Evolutionary conservation across 2,888 invertebrate species (phyloP).

Genomic region (Hipparchia sbordonii): DNA sequence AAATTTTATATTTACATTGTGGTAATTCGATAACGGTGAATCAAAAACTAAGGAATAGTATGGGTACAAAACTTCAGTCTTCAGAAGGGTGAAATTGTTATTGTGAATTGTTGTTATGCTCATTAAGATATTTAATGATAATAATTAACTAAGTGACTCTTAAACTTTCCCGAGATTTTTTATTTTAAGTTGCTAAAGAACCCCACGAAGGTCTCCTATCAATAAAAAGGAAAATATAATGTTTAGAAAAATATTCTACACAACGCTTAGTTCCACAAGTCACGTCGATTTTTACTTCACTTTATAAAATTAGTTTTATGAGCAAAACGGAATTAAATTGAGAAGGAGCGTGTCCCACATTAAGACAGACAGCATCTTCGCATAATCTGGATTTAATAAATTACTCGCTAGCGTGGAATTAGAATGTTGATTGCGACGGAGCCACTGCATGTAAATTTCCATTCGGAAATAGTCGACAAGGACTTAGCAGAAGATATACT

Average conservation of each 20-base stretch:
- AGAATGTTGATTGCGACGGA: constrained; percentile 34
- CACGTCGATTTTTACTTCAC: too few relatives aligned
- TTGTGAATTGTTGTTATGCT: too few relatives aligned
- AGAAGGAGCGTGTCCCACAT: constrained; percentile 26
- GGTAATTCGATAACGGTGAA: too few relatives aligned
- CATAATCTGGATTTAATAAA: constrained; percentile 34
- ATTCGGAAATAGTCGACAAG: constrained; percentile 32
- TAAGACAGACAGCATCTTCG: constrained; percentile 30
- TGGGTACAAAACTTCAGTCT: too few relatives aligned
- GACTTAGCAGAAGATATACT: constrained; percentile 29
- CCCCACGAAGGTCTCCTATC: not conserved
- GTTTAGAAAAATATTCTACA: too few relatives aligned
- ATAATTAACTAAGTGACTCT: too few relatives aligned
- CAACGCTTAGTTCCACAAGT: not conserved
- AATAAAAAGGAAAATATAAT: not conserved
- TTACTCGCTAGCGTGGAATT: constrained; percentile 37
- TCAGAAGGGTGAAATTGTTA: too few relatives aligned
- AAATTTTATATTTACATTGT: too few relatives aligned
- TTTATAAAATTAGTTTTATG: constrained; percentile 9
- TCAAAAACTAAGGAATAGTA: too few relatives aligned
- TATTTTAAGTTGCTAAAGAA: too few relatives aligned
- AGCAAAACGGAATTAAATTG: constrained; percentile 17
- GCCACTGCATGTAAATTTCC: constrained; percentile 34
- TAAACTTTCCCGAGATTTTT: too few relatives aligned
- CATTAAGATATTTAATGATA: too few relatives aligned